Evolutionary conservation across 2,797 vertebrate genomes (phyloP).

Genomic region (Peromyscus eremicus): DNA sequence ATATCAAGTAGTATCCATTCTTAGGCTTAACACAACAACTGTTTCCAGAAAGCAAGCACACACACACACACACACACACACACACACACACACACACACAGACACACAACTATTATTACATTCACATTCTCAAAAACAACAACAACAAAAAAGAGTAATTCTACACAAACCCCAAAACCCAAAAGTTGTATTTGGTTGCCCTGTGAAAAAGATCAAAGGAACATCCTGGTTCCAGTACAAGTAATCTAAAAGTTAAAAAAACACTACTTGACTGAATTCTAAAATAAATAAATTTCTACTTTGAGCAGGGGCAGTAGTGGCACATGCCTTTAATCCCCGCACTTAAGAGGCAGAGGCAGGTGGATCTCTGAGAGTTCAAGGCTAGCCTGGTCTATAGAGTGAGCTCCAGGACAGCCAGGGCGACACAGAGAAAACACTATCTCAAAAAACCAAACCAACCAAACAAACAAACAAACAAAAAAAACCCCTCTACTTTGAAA

Average conservation of each 20-base stretch:
- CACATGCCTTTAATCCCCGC: background rate
- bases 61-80: background rate
- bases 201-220: conserved; percentile 71
- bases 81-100: background rate
- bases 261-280: conserved; percentile 4
- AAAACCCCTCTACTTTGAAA: conserved; percentile 56
- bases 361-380: background rate
- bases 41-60: conserved; percentile 65
- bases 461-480: background rate
- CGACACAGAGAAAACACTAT: background rate
- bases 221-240: conserved; percentile 57
- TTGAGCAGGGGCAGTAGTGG: background rate
- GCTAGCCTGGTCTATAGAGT: background rate
- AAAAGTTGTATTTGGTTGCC: conserved; percentile 69
- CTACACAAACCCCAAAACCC: conserved; percentile 59
- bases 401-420: background rate
- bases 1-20: conserved; percentile 23
- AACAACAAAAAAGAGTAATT: conserved; percentile 54
- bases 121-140: conserved; percentile 68
- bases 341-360: background rate
- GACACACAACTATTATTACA: conserved; percentile 3
- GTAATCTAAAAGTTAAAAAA: conserved; percentile 62
- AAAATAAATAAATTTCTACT: background rate
- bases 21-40: conserved; percentile 48
- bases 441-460: conserved; percentile 24